Evolutionary conservation across 2,113 vertebrate genomes (phyloP), one percentile per base, ranked within the genome.

Genomic region (Baryphthengus martii): DNA sequence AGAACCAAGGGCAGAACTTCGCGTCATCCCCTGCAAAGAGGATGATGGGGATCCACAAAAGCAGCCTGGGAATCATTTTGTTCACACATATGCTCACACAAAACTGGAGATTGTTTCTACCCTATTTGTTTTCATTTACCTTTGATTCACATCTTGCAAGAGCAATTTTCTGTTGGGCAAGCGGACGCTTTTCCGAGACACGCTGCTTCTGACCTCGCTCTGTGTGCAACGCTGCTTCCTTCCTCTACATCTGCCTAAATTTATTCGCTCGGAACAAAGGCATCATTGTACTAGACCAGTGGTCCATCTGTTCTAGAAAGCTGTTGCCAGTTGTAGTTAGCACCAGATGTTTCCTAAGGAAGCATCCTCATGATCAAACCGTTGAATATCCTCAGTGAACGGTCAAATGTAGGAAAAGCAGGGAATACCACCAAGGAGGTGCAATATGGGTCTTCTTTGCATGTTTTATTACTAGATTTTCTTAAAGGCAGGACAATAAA

Each of bases 261-360:
- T 91, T 93, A 85, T 72, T 74, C 59, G 47, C 63, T 45, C 75
- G 86, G 67, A 96, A 97, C 93, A 96, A 93, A 94, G 92, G 19
- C 59, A 63, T 63, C 74, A 91, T 94, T 95, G 88, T 94, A 71
- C 44, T 39, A 67, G 82, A 91, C 18, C 50, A 70, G 47, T 59
- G 78, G 37, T 74, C 75, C 67, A 52, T 93, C 91, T 96, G 95
- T 17, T 94, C 89, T 85, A 77, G 72, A 94, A 93, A 79, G 63
- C 63, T 80, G 26, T 88, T 94, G 83, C 75, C 44, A 90, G 72
- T 10, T 52, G 67, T 23, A 88, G 42, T 35, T 71, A 95, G 52
- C 3, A 11, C 75, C 95, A 96, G 95, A 74, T 95, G 95, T 96
- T 97, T 96, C 95, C 96, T 93, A 94, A 94, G 88, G 90, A 96